phyloP scores from a whole-genome alignment of 35 echinoderm and acorn worm genomes.

The Lytechinus pictus region DNA sequence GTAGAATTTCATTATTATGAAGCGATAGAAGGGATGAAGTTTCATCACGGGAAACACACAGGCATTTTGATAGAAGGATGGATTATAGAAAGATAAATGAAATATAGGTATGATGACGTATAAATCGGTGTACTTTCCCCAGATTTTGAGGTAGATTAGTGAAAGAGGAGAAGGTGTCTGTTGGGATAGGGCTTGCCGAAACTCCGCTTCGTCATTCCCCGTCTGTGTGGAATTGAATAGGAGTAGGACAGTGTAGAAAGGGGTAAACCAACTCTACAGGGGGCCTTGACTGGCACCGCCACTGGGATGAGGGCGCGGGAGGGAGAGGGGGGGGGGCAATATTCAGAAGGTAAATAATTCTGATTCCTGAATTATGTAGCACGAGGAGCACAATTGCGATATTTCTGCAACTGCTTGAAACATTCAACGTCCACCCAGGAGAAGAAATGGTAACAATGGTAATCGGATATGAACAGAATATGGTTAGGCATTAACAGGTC shows the following conservation, averaged over 20 bases:
- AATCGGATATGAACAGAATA: no score
- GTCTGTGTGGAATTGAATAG: neutral
- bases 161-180: neutral
- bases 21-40: neutral
- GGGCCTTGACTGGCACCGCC: no score
- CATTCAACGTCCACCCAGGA: no score
- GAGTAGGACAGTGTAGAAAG: no score
- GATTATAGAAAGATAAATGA: neutral
- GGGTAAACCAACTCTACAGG: no score
- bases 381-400: no score
- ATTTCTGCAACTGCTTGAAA: no score
- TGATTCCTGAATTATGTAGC: no score
- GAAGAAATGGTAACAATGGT: no score
- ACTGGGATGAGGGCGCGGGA: neutral
- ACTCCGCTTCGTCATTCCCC: neutral
- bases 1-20: neutral
- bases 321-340: neutral
- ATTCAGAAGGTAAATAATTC: no score
- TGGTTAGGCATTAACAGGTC: no score
- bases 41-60: neutral
- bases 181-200: neutral
- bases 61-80: neutral
- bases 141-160: neutral
- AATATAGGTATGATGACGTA: slow-evolving; percentile 12
- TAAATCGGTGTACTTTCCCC: neutral